Evolutionary conservation across 2,113 vertebrate genomes (phyloP), one percentile per base, ranked within the genome.

Genomic region (Paracanthobrama guichenoti): DNA sequence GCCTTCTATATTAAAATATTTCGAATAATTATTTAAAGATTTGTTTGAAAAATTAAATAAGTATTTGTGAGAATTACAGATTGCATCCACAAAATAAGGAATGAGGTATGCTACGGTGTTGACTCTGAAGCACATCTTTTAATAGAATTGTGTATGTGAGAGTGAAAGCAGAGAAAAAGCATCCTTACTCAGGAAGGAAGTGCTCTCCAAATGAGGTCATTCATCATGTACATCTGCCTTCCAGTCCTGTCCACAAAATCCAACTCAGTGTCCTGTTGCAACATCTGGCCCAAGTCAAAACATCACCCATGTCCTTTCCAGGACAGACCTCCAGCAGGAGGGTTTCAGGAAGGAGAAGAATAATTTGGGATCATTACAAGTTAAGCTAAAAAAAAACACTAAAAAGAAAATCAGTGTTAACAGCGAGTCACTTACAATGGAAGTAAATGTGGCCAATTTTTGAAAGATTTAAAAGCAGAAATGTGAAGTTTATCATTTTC

Each of bases 221-320:
- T 81, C 44, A 86, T 88, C 86, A 77, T 44, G 44, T 81, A 83
- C 85, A 86, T 88, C 81, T 85, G 79, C 42, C 69, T 76, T 67
- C 78, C 79, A 82, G 69, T 82, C 48, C 81, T 57, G 48, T 77
- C 82, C 72, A 85, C 59, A 81, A 28, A 62, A 81, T 72, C 60
- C 74, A 62, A 67, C 69, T 81, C 75, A 28, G 57, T 55, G 64
- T 86, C 83, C 71, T 14, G 39, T 80, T 78, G 80, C 46, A 87
- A 87, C 85, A 87, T 89, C 86, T 89, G 88, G 86, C 55, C 81
- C 76, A n/a, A 84, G 76, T 85, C 57, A 87, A 88, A 85, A 86
- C 84, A 73, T 39, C 59, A 72, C 35, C 71, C 46, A 57, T 84
- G 76, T 84, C 72, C 83, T 59, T 73, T 73, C 72, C 74, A 81